These are phyloP conservation scores for Hydrolagus affinis DNA, from an alignment of 2,113 vertebrate genomes.

Conservation along the genomic window DNA sequence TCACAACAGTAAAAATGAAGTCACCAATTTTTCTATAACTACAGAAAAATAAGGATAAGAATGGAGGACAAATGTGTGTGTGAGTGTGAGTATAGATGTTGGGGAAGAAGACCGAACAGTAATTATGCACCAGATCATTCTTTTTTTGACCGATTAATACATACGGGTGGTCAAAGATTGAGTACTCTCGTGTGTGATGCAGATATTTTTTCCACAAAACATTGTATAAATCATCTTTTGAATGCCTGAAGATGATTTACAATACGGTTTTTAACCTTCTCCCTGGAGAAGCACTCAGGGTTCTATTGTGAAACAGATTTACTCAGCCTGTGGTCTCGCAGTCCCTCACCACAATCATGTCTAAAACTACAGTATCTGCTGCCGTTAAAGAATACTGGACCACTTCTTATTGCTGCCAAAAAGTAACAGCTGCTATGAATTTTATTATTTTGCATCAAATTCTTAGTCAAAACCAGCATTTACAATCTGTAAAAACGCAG, in stretches of 20 bases:
- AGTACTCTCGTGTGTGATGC: neutral
- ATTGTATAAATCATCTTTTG: neutral
- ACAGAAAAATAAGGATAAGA: too few species aligned
- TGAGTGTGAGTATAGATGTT: too few species aligned
- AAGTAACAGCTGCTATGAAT: neutral
- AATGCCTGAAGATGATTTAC: constrained; percentile 6
- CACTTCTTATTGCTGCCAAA: neutral
- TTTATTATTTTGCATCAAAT: neutral
- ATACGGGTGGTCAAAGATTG: neutral
- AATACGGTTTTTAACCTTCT: neutral
- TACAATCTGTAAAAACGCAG: neutral
- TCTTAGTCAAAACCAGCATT: neutral
- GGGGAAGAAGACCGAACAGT: neutral
- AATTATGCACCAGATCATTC: neutral
- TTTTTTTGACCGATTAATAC: neutral
- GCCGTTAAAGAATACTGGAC: too few species aligned
- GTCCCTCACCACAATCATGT: neutral
- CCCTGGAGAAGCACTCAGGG: neutral
- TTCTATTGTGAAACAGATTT: neutral
- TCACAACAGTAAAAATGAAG: too few species aligned
- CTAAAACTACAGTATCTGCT: neutral
- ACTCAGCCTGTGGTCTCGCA: neutral
- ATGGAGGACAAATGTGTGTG: too few species aligned
- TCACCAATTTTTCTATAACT: too few species aligned
- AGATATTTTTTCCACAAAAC: neutral